phyloP scores from a whole-genome alignment of 2,113 vertebrate genomes.

The Myotis yumanensis region DNA sequence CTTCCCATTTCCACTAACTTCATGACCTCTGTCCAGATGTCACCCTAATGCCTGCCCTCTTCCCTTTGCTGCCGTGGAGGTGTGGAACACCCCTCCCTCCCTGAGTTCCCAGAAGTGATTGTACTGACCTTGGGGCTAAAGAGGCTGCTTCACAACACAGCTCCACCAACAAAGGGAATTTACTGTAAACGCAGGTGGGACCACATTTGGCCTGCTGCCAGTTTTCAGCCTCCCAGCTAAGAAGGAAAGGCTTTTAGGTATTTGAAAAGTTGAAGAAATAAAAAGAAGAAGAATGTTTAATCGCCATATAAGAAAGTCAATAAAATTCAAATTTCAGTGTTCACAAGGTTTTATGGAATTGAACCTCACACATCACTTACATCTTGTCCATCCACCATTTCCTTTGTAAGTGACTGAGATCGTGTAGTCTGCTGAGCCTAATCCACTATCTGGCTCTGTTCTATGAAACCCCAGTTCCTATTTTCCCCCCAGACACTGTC shows the following conservation, averaged over 20 bases:
- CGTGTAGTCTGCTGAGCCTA: no score
- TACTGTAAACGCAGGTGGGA: accelerated
- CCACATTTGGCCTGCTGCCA: background rate
- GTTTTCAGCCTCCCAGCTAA: background rate
- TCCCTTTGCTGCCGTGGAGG: background rate
- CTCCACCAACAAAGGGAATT: background rate
- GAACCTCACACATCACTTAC: no score
- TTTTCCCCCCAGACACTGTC: no score
- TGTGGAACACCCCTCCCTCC: background rate
- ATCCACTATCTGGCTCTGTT: no score
- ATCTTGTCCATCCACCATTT: no score
- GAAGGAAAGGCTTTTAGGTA: background rate
- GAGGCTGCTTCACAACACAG: background rate
- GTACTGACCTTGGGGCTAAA: background rate
- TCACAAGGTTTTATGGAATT: no score
- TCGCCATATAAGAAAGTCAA: no score
- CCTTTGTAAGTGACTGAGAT: no score
- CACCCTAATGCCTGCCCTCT: background rate
- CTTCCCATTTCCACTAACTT: background rate
- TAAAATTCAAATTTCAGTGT: no score
- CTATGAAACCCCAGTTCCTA: no score
- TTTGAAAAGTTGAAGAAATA: no score
- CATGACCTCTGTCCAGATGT: background rate
- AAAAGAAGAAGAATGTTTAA: no score
- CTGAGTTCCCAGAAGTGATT: accelerated